Evolutionary conservation across 2,113 vertebrate species (phyloP), one percentile per base, ranked within the genome.

Genomic region (Cololabis saira): DNA sequence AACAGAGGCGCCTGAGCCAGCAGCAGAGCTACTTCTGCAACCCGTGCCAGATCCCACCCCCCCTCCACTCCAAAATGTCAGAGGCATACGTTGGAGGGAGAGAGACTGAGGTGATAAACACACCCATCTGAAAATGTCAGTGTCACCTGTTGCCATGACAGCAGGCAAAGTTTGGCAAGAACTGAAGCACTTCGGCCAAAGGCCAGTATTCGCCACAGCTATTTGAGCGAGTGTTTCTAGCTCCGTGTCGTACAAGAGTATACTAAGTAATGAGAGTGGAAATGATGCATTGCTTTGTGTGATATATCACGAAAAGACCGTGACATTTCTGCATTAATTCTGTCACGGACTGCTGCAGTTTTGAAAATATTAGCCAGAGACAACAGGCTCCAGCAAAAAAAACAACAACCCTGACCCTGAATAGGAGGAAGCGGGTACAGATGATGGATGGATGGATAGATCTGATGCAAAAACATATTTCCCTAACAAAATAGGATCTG

Each of bases 71-170:
- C 65, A 80, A 85, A 89, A 91, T 87, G 84, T 91, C 89, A 91
- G 76, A 67, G 75, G 60, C 66, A 18, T 68, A 80, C 71, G 74
- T 73, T 50, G 71, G 43, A 30, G 66, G 45, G 16, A 30, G 77
- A 82, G 78, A 47, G 71, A 67, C 74, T 45, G 76, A 76, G 86
- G 82, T 82, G 83, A 87, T 81, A 81, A 87, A 91, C 59, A 69
- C 81, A 61, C 56, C 67, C 71, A 52, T 66, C 71, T 87, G 83
- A 79, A 91, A 91, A 93, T 91, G 88, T 90, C 82, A 88, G 82
- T 87, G 85, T 85, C 83, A 85, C 75, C 44, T 47, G 84, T 92
- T 92, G 80, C 88, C 89, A 88, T 91, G 89, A 87, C 87, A 90
- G 87, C 87, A 75, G 53, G 72, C 53, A 78, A 87, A 89, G 84